Evolutionary conservation across 2,797 vertebrate genomes (phyloP).

Genomic region (Acanthopagrus latus): DNA sequence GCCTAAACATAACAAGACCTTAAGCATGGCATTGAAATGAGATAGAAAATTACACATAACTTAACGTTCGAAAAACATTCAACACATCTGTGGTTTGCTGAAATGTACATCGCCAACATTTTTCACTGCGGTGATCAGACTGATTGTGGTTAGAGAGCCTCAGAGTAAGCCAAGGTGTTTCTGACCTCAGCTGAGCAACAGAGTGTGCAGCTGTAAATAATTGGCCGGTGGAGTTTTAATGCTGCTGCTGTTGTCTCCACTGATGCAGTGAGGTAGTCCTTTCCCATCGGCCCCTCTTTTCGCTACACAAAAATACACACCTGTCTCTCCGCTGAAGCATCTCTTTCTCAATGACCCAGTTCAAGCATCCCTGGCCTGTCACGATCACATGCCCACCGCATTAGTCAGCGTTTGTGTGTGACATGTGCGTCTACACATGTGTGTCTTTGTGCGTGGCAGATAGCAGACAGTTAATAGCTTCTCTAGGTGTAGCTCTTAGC

Average conservation of each 20-base stretch:
- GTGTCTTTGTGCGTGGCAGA: constrained; percentile 51
- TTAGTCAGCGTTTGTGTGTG: constrained; percentile 51
- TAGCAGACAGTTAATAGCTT: constrained; percentile 57
- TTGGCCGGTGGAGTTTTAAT: constrained; percentile 53
- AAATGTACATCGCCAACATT: no score
- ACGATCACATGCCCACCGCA: constrained; percentile 41
- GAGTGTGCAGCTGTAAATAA: constrained; percentile 59
- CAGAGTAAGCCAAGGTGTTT: constrained; percentile 26
- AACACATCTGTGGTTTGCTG: no score
- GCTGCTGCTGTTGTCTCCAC: constrained; percentile 32
- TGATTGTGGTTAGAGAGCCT: constrained; percentile 21
- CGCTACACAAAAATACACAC: constrained; percentile 13
- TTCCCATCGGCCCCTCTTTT: constrained; percentile 11
- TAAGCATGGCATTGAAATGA: no score
- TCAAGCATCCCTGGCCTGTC: constrained; percentile 39
- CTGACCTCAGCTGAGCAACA: constrained; percentile 40
- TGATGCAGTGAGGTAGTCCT: constrained; percentile 38
- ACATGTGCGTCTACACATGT: constrained; percentile 28
- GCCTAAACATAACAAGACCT: no score
- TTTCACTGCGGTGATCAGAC: background rate
- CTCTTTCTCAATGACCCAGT: constrained; percentile 44
- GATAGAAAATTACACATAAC: no score
- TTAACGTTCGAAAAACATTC: no score
- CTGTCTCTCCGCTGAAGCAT: constrained; percentile 40
- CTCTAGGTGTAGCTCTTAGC: constrained; percentile 54